Evolutionary conservation across 2,113 vertebrate genomes (phyloP), one percentile per base, ranked within the genome.

Genomic region (Clarias gariepinus): DNA sequence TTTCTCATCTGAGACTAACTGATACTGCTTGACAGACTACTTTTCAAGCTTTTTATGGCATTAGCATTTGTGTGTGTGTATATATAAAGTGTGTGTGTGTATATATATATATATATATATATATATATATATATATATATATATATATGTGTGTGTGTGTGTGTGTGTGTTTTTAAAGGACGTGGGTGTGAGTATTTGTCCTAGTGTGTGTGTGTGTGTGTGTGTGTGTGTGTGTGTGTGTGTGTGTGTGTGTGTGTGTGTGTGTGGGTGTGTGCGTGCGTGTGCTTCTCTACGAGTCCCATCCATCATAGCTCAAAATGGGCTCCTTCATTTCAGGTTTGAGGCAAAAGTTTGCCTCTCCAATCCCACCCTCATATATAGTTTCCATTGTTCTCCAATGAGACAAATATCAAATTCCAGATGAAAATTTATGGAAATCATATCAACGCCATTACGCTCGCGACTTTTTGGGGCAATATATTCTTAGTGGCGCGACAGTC

Each of bases 341-440:
- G 90, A 89, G 92, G 89, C 78, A 92, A 95, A 95, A 95, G 93
- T 95, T 95, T 94, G 92, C 93, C 93, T 93, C 92, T 90, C 91
- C 92, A 90, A 93, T 91, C 92, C 92, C 93, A 92, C 93, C 91
- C 92, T 93, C 93, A 94, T 94, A 95, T 92, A 93, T 92, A 93
- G 94, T 95, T 95, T 94, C 94, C 93, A 94, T 95, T 95, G 94
- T 95, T 94, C 93, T 80, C 93, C 92, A 91, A 94, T 95, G 94
- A 95, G 94, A 90, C 94, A 94, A 94, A 95, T 93, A 95, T 95
- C 93, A 94, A 90, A 96, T 95, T 95, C 91, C 87, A 91, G 91
- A 93, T 94, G 93, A 95, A 95, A 95, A 95, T 95, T 93, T 95
- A 96, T 96, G 95, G 94, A 95, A 95, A 96, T 96, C 93, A 93